Evolutionary conservation across 1,140 invertebrate species (phyloP), one percentile per base, ranked within the genome.

Genomic region (Anoplolepis gracilipes): DNA sequence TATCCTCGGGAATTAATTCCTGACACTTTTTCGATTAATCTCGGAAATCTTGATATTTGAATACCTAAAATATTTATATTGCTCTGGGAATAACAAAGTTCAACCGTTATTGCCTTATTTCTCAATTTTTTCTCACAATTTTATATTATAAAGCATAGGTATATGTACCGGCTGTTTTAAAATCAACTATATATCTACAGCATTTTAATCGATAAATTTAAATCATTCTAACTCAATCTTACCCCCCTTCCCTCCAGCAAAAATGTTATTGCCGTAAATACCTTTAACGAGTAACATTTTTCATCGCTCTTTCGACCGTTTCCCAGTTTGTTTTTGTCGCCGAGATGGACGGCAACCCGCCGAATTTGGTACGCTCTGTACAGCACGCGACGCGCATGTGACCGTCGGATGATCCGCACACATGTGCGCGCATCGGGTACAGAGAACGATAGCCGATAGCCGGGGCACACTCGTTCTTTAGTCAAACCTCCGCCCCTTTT

Each of bases 401-500:
- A 73, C 36, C 46, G 19, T 59, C 30, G 59, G 28, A 46, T 36
- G 75, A 65, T 78, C 22, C 55, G 70, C 64, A 70, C 42, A 30
- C 57, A 49, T 49, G 46, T 49, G 73, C 72, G 65, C 28, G 70
- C 61, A 70, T 30, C 72, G 70, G 53, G 65, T 49, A 46, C 59
- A 75, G n/a, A 36, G 85, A 85, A 86, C 82, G 90, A 91, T 91
- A 92, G 91, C 91, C 91, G 91, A 93, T 93, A 93, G 91, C 92
- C 91, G 55, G 61, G 90, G 91, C 91, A 93, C 93, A 92, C 93
- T 94, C 94, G 94, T 95, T 95, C 94, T 95, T 95, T 94, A 95
- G 93, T 95, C 93, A 94, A 95, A 94, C 94, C 94, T 93, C 94
- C 94, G 93, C 94, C 94, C 94, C 93, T 94, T 95, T 94, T 94